These are phyloP conservation scores for Guaruba guarouba DNA, from an alignment of 2,113 vertebrate genomes.

Conservation along the genomic window DNA sequence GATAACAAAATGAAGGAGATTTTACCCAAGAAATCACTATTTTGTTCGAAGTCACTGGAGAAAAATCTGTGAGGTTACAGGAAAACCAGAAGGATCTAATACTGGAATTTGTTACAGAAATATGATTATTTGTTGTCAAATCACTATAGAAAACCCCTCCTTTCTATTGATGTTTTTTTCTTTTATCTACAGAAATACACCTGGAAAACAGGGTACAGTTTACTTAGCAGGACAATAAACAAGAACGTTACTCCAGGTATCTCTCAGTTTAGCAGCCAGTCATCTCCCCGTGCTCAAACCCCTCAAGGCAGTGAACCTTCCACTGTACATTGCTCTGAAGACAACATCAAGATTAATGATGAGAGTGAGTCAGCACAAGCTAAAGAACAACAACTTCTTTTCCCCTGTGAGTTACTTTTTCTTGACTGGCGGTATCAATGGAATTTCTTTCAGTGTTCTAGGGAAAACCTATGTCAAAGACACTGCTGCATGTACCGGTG, in stretches of 20 bases:
- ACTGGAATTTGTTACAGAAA: neutral
- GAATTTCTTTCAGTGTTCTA: neutral
- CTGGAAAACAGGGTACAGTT: neutral
- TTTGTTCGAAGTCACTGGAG: neutral
- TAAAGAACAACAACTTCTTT: slow-evolving; percentile 46
- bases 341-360: neutral
- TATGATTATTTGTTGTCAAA: neutral
- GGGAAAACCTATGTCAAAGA: neutral
- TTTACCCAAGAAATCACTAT: neutral
- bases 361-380: slow-evolving; percentile 15
- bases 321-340: slow-evolving; percentile 42
- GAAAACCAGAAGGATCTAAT: too few species aligned
- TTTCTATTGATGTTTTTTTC: neutral
- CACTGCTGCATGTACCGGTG: neutral
- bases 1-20: neutral
- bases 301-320: slow-evolving; percentile 66
- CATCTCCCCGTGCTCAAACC: slow-evolving; percentile 51
- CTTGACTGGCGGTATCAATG: neutral
- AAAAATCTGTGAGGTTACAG: neutral
- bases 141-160: neutral
- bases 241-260: neutral
- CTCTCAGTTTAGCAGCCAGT: slow-evolving; percentile 50
- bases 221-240: slow-evolving; percentile 10
- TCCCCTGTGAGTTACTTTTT: slow-evolving; percentile 66
- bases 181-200: slow-evolving; percentile 44